phyloP scores from a whole-genome alignment of 1,140 invertebrate species.

The Leptinotarsa texana region DNA sequence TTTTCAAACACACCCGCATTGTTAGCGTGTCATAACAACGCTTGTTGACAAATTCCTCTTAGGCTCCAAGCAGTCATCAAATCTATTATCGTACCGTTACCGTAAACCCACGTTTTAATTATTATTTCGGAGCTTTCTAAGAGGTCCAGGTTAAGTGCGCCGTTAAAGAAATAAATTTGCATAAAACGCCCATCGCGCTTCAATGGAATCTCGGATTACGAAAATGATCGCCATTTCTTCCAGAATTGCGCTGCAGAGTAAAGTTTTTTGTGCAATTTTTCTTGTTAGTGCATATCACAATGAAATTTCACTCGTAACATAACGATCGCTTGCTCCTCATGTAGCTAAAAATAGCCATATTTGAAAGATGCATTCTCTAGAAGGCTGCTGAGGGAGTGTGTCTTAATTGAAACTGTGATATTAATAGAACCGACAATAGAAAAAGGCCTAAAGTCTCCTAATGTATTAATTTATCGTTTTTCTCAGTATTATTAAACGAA shows the following conservation, averaged over 20 bases:
- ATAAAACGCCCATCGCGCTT: conserved; percentile 15
- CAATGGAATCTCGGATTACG: conserved; percentile 9
- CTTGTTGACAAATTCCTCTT: conserved; percentile 15
- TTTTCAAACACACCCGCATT: neutral
- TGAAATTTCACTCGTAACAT: no score
- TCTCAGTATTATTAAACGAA: no score
- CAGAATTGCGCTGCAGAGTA: neutral
- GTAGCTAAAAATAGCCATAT: no score
- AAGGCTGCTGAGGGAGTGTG: no score
- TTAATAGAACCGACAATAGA: no score
- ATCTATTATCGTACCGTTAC: conserved; percentile 21
- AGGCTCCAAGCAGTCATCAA: neutral
- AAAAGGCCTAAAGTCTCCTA: no score
- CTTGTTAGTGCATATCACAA: neutral
- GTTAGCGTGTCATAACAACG: neutral
- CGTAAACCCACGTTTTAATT: conserved; percentile 28
- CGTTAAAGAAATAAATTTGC: conserved; percentile 23
- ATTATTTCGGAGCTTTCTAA: conserved; percentile 21
- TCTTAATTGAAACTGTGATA: no score
- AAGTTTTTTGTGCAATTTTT: neutral
- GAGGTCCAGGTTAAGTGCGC: conserved; percentile 21
- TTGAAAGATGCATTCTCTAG: no score
- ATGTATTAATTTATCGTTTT: no score
- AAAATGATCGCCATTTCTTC: conserved; percentile 15
- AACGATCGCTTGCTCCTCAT: no score